phyloP scores from a whole-genome alignment of 1,140 invertebrate species.

The Alviniconcha marisindica region DNA sequence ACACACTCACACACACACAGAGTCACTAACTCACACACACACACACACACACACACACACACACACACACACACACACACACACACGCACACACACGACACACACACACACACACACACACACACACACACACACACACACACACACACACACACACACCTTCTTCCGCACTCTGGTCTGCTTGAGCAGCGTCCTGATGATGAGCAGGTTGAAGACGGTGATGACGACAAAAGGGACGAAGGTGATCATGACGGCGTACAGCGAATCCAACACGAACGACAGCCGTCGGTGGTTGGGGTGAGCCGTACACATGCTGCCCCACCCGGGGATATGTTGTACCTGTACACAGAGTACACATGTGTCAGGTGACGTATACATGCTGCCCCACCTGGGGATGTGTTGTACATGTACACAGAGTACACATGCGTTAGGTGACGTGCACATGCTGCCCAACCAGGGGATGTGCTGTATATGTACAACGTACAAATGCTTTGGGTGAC shows the following conservation, averaged over 20 bases:
- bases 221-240: constrained; percentile 67
- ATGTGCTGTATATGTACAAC: no score
- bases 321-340: constrained; percentile 12
- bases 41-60: constrained; percentile 11
- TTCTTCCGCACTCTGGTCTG: constrained; percentile 35
- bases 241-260: constrained; percentile 65
- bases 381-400: neutral
- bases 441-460: neutral
- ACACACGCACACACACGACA: no score
- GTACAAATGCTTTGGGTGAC: no score
- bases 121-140: no score
- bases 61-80: neutral
- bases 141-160: neutral
- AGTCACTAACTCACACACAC: no score
- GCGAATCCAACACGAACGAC: constrained; percentile 67
- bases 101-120: neutral
- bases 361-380: constrained; percentile 42
- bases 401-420: no score
- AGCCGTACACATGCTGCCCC: constrained; percentile 49
- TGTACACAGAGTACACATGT: neutral
- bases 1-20: no score
- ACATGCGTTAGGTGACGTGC: no score
- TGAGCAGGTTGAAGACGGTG: constrained; percentile 63
- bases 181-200: constrained; percentile 55
- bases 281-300: constrained; percentile 51